These are phyloP conservation scores for Muscicapa adusta DNA, from an alignment of 2,113 vertebrate genomes.

Conservation along the genomic window DNA sequence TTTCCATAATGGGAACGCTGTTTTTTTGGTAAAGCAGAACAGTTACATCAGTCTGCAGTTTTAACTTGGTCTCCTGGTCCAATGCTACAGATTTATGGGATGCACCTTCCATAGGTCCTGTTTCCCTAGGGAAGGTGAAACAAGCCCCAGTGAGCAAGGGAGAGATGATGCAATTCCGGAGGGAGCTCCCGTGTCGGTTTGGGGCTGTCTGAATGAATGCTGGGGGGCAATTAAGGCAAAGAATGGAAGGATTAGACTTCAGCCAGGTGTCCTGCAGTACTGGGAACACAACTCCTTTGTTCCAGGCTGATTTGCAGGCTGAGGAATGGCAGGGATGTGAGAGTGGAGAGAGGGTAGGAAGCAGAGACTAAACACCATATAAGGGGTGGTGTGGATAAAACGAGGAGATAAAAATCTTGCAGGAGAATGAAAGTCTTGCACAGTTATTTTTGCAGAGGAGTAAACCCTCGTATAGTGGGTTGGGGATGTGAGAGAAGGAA, in stretches of 20 bases:
- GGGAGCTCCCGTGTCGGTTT: neutral
- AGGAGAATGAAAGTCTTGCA: neutral
- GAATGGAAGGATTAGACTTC: neutral
- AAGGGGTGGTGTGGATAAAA: neutral
- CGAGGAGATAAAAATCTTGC: neutral
- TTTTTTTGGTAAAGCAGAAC: neutral
- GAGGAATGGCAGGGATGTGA: neutral
- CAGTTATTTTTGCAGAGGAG: neutral
- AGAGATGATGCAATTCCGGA: neutral
- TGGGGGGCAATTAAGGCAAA: neutral
- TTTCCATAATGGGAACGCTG: neutral
- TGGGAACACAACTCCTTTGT: neutral
- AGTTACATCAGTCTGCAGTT: neutral
- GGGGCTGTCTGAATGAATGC: neutral
- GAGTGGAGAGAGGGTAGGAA: neutral
- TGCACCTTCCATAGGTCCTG: neutral
- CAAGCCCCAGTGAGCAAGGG: neutral
- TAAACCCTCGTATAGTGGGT: neutral
- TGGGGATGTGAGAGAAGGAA: neutral
- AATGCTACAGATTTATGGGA: neutral
- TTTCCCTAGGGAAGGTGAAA: neutral
- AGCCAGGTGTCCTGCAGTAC: neutral
- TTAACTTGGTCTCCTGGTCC: neutral
- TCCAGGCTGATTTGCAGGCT: neutral
- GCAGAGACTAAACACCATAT: neutral